phyloP scores from a whole-genome alignment of 2,797 vertebrate species.

The Myiotriccus ornatus region DNA sequence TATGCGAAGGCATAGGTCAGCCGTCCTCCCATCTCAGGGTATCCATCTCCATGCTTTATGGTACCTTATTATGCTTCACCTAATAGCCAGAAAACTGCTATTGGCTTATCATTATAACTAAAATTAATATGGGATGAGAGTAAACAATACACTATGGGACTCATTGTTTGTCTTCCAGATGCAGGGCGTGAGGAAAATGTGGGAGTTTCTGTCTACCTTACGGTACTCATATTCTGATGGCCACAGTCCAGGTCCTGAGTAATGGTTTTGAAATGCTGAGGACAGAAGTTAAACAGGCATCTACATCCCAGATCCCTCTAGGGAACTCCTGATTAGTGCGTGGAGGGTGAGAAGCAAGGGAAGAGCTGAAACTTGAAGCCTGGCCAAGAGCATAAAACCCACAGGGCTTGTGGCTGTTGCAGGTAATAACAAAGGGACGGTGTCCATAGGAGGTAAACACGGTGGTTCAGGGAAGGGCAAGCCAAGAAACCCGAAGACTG shows the following conservation, averaged over 20 bases:
- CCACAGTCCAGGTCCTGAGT: conserved; percentile 74
- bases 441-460: neutral
- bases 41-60: neutral
- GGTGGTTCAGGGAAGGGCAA: neutral
- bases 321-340: conserved; percentile 70
- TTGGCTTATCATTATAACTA: conserved; percentile 52
- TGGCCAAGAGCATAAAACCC: conserved; percentile 62
- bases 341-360: conserved; percentile 53
- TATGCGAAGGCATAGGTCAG: neutral
- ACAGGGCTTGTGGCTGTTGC: conserved; percentile 3
- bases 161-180: conserved; percentile 79
- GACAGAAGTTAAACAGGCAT: conserved; percentile 78
- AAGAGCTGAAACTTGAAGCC: conserved; percentile 49
- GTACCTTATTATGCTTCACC: neutral
- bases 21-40: neutral
- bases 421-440: conserved; percentile 35
- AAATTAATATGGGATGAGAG: conserved; percentile 64
- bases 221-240: conserved; percentile 70
- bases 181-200: conserved; percentile 59
- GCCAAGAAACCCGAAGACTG: neutral
- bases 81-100: conserved; percentile 38
- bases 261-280: conserved; percentile 76
- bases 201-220: conserved; percentile 67
- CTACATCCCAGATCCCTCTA: conserved; percentile 56
- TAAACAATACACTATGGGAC: conserved; percentile 64